Percentiles rank a stretch among this genome's conserved stretches.
These are phyloP conservation scores for Chaenocephalus aceratus DNA, from an alignment of 2,113 vertebrate species.

Conservation along the genomic window DNA sequence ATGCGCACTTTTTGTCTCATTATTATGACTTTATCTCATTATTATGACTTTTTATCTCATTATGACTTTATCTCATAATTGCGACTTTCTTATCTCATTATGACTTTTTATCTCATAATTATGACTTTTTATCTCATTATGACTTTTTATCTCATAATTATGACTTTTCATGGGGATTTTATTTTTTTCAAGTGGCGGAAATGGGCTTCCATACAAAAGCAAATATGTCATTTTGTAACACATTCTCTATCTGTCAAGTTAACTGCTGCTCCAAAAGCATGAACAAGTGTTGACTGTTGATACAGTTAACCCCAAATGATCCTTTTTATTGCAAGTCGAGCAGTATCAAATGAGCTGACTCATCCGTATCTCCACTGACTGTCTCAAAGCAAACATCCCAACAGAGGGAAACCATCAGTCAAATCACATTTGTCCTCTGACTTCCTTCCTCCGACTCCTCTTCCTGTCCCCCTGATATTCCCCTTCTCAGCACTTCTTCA, in stretches of 20 bases:
- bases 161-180: too few relatives aligned
- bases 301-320: background rate
- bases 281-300: background rate
- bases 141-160: too few relatives aligned
- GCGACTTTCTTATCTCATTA: too few relatives aligned
- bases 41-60: too few relatives aligned
- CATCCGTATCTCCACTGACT: background rate
- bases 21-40: too few relatives aligned
- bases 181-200: too few relatives aligned
- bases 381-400: slow-evolving; percentile 31
- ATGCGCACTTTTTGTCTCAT: too few relatives aligned
- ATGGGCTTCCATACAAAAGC: too few relatives aligned
- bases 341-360: slow-evolving; percentile 53
- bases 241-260: background rate
- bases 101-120: too few relatives aligned
- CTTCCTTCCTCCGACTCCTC: background rate
- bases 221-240: background rate
- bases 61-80: too few relatives aligned
- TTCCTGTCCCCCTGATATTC: slow-evolving; percentile 27
- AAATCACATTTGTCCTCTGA: slow-evolving; percentile 28
- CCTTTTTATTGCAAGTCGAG: slow-evolving; percentile 22
- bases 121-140: too few relatives aligned
- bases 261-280: background rate
- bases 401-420: slow-evolving; percentile 11
- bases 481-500: slow-evolving; percentile 89